Conservation (phyloP, 1,140 invertebrate species). For the Lysiphlebus fabarum region DNA sequence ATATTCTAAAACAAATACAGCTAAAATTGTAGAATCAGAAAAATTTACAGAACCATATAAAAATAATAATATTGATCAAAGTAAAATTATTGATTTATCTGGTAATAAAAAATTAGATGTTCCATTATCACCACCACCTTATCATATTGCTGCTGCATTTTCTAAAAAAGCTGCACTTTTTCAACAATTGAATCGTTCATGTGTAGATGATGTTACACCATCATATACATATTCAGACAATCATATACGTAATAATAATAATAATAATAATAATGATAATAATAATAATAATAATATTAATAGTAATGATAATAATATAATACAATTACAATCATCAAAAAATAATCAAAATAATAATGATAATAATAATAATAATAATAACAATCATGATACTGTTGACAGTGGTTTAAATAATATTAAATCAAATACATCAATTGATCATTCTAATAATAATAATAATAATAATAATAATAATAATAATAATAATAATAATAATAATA, state of each 20-base stretch:
- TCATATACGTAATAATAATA: conserved; percentile 18
- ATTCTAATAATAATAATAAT: conserved; percentile 13
- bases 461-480: conserved; percentile 15
- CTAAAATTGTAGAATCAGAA: conserved; percentile 49
- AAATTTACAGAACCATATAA: conserved; percentile 46
- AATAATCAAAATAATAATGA: background rate
- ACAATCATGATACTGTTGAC: conserved; percentile 15
- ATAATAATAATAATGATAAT: conserved; percentile 18
- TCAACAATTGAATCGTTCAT: conserved; percentile 45
- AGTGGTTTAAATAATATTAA: background rate
- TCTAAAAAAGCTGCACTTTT: conserved; percentile 63
- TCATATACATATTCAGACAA: conserved; percentile 17
- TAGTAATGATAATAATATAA: too few species aligned
- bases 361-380: conserved; percentile 13
- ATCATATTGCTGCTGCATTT: conserved; percentile 67
- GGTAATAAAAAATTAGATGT: conserved; percentile 38
- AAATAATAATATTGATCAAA: conserved; percentile 29
- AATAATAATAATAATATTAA: too few species aligned
- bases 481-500: conserved; percentile 13
- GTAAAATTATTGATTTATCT: conserved; percentile 20
- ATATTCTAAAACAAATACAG: conserved; percentile 48
- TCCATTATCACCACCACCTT: conserved; percentile 60
- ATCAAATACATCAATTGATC: conserved; percentile 15
- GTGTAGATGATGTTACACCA: conserved; percentile 11
- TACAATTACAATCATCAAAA: background rate